Percentiles rank a stretch among this genome's conserved stretches.
These are phyloP conservation scores for Acanthurus tractus DNA, from an alignment of 2,797 vertebrate genomes.

Conservation along the genomic window DNA sequence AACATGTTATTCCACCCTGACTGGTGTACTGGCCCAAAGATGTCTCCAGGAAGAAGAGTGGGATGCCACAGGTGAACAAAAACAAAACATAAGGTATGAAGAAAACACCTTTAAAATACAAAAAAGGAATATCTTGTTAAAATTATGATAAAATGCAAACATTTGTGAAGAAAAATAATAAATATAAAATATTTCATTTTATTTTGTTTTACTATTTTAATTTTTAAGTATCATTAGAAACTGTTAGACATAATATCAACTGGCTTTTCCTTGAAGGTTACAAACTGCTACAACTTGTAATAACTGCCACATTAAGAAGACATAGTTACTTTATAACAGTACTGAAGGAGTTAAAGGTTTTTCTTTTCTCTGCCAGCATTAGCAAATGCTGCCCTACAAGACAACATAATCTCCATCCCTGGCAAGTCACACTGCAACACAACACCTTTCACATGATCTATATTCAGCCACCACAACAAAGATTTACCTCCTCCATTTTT, in stretches of 20 bases:
- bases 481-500: slow-evolving; percentile 87
- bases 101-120: slow-evolving; percentile 81
- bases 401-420: neutral
- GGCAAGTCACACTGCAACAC: neutral
- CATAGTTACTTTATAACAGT: neutral
- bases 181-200: too few species aligned
- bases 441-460: neutral
- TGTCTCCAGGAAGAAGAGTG: slow-evolving; percentile 87
- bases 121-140: slow-evolving; percentile 4
- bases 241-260: too few species aligned
- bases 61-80: slow-evolving; percentile 85
- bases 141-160: neutral
- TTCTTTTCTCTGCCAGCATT: too few species aligned
- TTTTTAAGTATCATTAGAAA: too few species aligned
- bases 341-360: neutral
- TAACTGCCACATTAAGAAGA: neutral
- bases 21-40: slow-evolving; percentile 87
- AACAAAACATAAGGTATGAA: slow-evolving; percentile 87
- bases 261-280: too few species aligned
- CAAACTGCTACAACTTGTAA: too few species aligned
- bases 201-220: too few species aligned
- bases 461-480: neutral
- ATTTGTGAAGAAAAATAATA: neutral
- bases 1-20: slow-evolving; percentile 85
- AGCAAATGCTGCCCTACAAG: too few species aligned